Conservation (phyloP, 2,113 vertebrate species). For the Ornithorhynchus anatinus region DNA sequence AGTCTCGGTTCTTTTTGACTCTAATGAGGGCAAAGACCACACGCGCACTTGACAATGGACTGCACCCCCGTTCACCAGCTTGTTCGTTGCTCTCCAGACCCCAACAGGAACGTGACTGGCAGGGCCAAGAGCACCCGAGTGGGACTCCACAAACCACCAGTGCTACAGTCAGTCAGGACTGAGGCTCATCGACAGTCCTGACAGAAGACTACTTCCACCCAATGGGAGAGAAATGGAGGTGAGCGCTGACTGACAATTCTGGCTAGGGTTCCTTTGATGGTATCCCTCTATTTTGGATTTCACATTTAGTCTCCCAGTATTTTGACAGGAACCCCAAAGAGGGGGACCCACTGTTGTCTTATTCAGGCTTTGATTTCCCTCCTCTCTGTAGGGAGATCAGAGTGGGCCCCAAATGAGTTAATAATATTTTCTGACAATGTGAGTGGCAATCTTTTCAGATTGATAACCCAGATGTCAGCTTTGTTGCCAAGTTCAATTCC, state of each 20-base stretch:
- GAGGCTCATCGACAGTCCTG: too few species aligned
- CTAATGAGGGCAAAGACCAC: too few species aligned
- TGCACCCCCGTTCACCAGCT: too few species aligned
- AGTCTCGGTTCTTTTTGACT: too few species aligned
- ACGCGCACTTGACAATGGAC: too few species aligned
- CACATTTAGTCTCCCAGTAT: background rate
- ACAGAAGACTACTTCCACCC: background rate
- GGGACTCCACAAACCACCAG: too few species aligned
- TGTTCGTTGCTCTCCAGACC: too few species aligned
- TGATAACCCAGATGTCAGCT: slow-evolving; percentile 41
- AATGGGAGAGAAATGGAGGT: background rate
- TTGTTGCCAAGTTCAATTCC: slow-evolving; percentile 24
- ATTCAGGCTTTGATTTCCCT: background rate
- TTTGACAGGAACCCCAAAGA: background rate
- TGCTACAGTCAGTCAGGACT: too few species aligned
- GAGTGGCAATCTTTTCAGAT: slow-evolving; percentile 26
- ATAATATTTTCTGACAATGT: slow-evolving; percentile 43
- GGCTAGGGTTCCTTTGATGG: background rate
- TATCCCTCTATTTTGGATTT: slow-evolving; percentile 20
- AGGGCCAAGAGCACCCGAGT: too few species aligned
- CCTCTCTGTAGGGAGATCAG: background rate
- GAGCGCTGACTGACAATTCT: slow-evolving; percentile 4
- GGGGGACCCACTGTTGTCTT: background rate
- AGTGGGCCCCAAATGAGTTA: background rate
- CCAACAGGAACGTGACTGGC: too few species aligned